phyloP scores from a whole-genome alignment of 1,140 invertebrate species.

The Drosophila orena region DNA sequence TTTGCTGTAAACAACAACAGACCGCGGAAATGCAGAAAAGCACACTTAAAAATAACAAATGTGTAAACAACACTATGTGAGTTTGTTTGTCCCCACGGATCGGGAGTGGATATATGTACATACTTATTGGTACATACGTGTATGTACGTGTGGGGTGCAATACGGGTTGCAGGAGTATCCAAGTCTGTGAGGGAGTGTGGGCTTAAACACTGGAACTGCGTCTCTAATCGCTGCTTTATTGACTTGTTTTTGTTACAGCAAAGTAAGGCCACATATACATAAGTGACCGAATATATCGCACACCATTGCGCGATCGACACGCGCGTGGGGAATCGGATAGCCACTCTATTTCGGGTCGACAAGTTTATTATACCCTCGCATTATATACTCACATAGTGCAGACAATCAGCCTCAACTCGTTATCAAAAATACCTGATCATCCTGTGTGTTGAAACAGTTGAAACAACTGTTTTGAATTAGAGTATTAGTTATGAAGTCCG shows the following conservation, averaged over 20 bases:
- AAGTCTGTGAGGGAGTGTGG: neutral
- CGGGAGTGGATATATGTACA: slow-evolving; percentile 2
- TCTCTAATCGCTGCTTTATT: neutral
- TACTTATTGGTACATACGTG: too few relatives aligned
- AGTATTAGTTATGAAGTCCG: too few relatives aligned
- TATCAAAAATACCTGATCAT: too few relatives aligned
- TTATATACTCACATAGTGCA: neutral
- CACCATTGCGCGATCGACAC: slow-evolving; percentile 12
- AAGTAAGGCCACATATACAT: slow-evolving; percentile 28
- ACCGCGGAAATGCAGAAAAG: slow-evolving; percentile 42
- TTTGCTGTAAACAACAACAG: slow-evolving; percentile 47
- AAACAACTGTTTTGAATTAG: too few relatives aligned
- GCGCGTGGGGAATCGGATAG: slow-evolving; percentile 56
- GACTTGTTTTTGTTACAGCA: slow-evolving; percentile 31
- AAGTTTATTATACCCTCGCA: slow-evolving; percentile 20
- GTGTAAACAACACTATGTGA: slow-evolving; percentile 53
- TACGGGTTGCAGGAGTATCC: neutral
- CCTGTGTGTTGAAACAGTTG: too few relatives aligned
- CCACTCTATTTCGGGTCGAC: slow-evolving; percentile 13
- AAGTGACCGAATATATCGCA: slow-evolving; percentile 16
- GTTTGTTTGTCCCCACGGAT: slow-evolving; percentile 13
- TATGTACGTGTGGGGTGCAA: neutral
- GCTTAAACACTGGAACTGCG: neutral
- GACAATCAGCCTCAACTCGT: too few relatives aligned
- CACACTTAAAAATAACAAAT: slow-evolving; percentile 41